Base-by-base conservation (phyloP, 2,113 vertebrate genomes). In the Podilymbus podiceps region DNA sequence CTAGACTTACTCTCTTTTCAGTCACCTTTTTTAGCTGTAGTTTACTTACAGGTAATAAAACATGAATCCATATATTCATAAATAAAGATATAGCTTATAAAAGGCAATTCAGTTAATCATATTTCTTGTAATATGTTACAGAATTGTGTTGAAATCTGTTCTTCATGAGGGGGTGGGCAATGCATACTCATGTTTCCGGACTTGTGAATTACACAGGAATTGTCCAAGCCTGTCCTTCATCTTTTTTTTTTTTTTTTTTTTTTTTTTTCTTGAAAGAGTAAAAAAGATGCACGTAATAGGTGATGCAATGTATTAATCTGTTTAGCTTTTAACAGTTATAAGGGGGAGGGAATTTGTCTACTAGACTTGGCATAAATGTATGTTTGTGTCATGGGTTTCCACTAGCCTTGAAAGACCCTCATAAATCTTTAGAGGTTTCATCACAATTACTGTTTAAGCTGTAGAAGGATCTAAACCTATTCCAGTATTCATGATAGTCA, bases 41-140 rank as follows among this genome's bases (percentile, higher is more conserved):
- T 88, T 89, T 84, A 86, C 68, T 80, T 88, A 83, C n/a, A 82
- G 5, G 30, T 73, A 86, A 89, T 89, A 86, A 95, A 95, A 97
- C 67, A 59, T 35, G 40, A 91, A 96, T 88, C 77, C 79, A 56
- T 81, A 63, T 44, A 79, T 76, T 92, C 21, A 66, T 53, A 56
- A 83, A 84, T 67, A 89, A 67, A 85, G 15, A n/a, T 74, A n/a
- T 4, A 66, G 6, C 17, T 86, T 59, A 53, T 49, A 44, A 58
- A 58, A 89, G 30, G 55, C 7, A 53, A 10, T 56, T 96, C 11
- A 30, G 11, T 69, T 91, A 3, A 84, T 82, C 52, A 17, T 85
- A 7, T 71, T 96, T 80, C 25, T 68, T 84, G 23, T 27, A 16
- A 10, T 33, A 46, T 15, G 3, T 67, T 63, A 35, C 1, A 24